Percentiles rank a stretch among this genome's conserved stretches.
Evolutionary conservation across 2,113 vertebrate genomes (phyloP).

Genomic region (Eublepharis macularius): DNA sequence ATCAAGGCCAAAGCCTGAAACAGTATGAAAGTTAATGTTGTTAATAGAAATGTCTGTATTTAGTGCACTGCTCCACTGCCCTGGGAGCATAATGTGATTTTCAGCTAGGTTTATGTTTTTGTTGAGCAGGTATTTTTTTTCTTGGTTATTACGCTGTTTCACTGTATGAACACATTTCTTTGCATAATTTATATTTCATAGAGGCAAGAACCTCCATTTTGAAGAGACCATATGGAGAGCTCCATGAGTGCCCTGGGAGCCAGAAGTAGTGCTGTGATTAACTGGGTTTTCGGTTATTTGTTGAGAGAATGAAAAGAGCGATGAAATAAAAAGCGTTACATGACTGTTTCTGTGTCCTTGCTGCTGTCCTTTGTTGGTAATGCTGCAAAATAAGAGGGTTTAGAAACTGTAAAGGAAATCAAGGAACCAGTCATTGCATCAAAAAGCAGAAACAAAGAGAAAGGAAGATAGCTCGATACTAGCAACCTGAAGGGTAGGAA

Average conservation of each 20-base stretch:
- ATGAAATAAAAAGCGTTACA: conserved; percentile 66
- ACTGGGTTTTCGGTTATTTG: conserved; percentile 69
- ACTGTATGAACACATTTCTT: conserved; percentile 66
- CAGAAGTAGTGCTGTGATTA: conserved; percentile 64
- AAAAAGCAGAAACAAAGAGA: conserved; percentile 55
- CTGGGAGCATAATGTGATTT: conserved; percentile 63
- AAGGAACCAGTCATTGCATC: conserved; percentile 21
- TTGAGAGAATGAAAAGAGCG: conserved; percentile 71
- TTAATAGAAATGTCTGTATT: conserved; percentile 64
- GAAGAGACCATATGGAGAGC: conserved; percentile 74
- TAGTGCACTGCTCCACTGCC: conserved; percentile 50
- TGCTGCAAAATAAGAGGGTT: conserved; percentile 44
- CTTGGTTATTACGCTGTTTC: conserved; percentile 64
- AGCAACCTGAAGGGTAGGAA: conserved; percentile 23
- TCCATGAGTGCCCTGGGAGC: conserved; percentile 74
- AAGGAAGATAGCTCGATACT: neutral
- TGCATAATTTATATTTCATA: conserved; percentile 74
- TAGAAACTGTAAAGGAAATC: conserved; percentile 56
- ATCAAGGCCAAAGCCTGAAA: conserved; percentile 58
- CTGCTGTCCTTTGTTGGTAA: conserved; percentile 69
- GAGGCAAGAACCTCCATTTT: conserved; percentile 67
- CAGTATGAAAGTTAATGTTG: conserved; percentile 60
- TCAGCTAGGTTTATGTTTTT: conserved; percentile 70
- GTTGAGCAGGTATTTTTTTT: conserved; percentile 67
- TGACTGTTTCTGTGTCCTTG: conserved; percentile 71